phyloP scores from a whole-genome alignment of 2,888 invertebrate species.

The Reticulitermes lucifugus region DNA sequence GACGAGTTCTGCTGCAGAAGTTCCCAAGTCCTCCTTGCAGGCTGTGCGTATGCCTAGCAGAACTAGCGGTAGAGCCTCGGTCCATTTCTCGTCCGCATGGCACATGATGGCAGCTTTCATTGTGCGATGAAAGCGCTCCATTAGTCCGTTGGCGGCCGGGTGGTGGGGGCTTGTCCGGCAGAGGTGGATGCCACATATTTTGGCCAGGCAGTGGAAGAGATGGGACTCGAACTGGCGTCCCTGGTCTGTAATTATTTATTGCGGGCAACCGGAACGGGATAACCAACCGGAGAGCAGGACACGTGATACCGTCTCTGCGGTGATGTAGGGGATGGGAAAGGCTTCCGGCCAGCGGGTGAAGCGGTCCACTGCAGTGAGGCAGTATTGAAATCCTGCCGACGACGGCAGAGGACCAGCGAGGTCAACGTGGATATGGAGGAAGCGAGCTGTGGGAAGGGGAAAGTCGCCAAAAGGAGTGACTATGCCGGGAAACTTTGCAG shows the following conservation, averaged over 20 bases:
- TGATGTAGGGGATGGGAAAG: constrained; percentile 59
- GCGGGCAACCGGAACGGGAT: constrained; percentile 60
- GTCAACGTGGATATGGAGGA: constrained; percentile 62
- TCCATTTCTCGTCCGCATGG: constrained; percentile 54
- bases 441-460: constrained; percentile 56
- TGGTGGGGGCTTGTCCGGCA: constrained; percentile 59
- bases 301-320: constrained; percentile 57
- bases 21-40: not conserved
- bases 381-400: constrained; percentile 53
- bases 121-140: constrained; percentile 61
- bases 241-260: constrained; percentile 61
- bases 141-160: constrained; percentile 60
- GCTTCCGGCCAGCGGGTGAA: constrained; percentile 62
- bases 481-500: constrained; percentile 58
- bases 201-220: constrained; percentile 54
- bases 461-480: constrained; percentile 52
- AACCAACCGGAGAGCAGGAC: constrained; percentile 26
- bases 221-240: constrained; percentile 60
- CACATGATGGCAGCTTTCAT: constrained; percentile 60
- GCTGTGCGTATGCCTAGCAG: constrained; percentile 58
- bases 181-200: constrained; percentile 54
- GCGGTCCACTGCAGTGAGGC: constrained; percentile 57
- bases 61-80: constrained; percentile 55
- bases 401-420: constrained; percentile 62
- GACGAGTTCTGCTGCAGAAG: no score